Percentiles rank a stretch among this genome's conserved stretches.
These are phyloP conservation scores for Hecatera dysodea DNA, from an alignment of 2,888 invertebrate genomes.

Conservation along the genomic window DNA sequence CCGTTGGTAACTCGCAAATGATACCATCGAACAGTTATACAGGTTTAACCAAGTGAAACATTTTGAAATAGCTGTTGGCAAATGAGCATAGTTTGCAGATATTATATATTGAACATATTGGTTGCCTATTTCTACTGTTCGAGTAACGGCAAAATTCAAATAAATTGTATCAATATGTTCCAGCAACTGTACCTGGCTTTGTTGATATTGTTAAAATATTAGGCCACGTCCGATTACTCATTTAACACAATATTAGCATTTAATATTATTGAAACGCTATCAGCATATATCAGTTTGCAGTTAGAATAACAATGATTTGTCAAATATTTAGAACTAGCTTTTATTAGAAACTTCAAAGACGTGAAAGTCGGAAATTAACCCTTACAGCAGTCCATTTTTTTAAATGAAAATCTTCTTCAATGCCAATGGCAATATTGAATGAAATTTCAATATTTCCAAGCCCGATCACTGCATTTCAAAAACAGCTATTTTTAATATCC, in stretches of 20 bases:
- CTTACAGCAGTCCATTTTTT: no score
- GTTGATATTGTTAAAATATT: conserved; percentile 5
- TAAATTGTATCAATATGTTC: background rate
- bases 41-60: no score
- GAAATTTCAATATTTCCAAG: conserved; percentile 15
- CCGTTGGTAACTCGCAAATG: no score
- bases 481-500: conserved; percentile 36
- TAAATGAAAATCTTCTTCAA: background rate
- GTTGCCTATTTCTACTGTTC: background rate
- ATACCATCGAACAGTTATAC: no score
- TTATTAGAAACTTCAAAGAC: background rate
- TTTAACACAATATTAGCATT: background rate
- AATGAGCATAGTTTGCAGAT: background rate
- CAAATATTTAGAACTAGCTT: background rate
- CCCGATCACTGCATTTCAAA: background rate
- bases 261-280: background rate
- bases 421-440: background rate
- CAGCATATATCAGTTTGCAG: background rate
- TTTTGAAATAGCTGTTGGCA: background rate
- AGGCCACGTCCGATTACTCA: background rate
- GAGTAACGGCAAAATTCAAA: background rate
- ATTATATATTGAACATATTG: background rate
- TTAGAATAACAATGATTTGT: background rate
- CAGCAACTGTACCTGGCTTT: background rate
- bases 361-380: background rate